Evolutionary conservation across 2,888 invertebrate genomes (phyloP).

Genomic region (Spicauda simplicius): DNA sequence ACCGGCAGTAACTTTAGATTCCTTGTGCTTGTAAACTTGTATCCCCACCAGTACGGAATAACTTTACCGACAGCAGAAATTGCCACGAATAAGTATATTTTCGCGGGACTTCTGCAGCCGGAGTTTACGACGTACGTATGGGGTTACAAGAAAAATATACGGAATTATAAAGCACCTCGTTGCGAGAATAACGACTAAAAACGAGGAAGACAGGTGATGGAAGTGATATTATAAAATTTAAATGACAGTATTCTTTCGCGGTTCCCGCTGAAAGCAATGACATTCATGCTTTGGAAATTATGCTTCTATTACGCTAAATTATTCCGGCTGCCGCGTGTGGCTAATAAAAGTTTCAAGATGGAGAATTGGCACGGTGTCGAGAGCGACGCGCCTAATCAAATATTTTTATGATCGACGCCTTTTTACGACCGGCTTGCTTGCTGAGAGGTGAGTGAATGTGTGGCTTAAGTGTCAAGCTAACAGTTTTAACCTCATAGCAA

Average conservation of each 20-base stretch:
- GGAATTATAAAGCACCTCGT: conserved; percentile 26
- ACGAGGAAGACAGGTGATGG: conserved; percentile 32
- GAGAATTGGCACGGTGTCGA: conserved; percentile 69
- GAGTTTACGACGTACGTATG: conserved; percentile 36
- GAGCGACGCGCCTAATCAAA: conserved; percentile 77
- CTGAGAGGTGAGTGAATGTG: conserved; percentile 48
- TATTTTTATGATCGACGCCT: conserved; percentile 83
- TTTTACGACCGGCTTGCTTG: conserved; percentile 74
- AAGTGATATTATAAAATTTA: conserved; percentile 41
- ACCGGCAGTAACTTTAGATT: conserved; percentile 32
- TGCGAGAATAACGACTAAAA: conserved; percentile 24
- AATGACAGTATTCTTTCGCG: conserved; percentile 23
- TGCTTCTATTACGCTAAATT: conserved; percentile 50
- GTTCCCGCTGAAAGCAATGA: conserved; percentile 17
- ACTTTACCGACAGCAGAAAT: conserved; percentile 36
- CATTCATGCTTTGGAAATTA: conserved; percentile 45
- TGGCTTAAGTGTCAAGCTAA: conserved; percentile 15
- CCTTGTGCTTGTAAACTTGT: conserved; percentile 31
- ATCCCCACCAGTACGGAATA: conserved; percentile 31
- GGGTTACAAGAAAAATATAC: conserved; percentile 32
- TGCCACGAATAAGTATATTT: conserved; percentile 35
- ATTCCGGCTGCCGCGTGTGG: conserved; percentile 47
- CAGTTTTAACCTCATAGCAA: too few relatives aligned
- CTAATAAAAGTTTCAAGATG: conserved; percentile 77
- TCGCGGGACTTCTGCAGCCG: conserved; percentile 20